These are phyloP conservation scores for human DNA, from an alignment of 2,113 vertebrate genomes.

Conservation along the genomic window DNA sequence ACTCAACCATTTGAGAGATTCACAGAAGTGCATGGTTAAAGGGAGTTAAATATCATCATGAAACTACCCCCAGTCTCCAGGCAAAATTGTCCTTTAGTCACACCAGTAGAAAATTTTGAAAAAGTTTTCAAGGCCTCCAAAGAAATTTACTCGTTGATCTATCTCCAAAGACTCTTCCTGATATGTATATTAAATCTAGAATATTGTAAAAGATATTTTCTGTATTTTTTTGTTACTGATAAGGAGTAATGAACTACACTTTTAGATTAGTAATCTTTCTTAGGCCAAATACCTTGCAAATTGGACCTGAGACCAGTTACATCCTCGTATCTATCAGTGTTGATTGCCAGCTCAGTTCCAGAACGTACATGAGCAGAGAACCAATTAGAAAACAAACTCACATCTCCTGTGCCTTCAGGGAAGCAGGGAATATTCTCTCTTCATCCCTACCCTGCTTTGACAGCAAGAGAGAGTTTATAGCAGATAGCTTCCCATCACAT, in stretches of 20 bases:
- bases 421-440: neutral
- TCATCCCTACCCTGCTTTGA: neutral
- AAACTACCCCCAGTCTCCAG: neutral
- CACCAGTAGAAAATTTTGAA: neutral
- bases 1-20: neutral
- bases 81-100: neutral
- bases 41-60: neutral
- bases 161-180: neutral
- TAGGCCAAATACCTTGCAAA: neutral
- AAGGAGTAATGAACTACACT: neutral
- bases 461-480: neutral
- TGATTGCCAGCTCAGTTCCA: neutral
- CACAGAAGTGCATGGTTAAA: neutral
- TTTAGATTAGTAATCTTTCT: conserved; percentile 32
- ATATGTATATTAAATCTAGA: neutral
- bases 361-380: neutral
- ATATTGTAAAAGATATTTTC: neutral
- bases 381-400: neutral
- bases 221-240: neutral
- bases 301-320: neutral
- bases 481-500: neutral
- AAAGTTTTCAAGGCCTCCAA: neutral
- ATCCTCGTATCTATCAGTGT: neutral
- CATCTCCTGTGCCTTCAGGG: neutral
- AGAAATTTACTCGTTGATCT: neutral